Evolutionary conservation across 2,797 vertebrate genomes (phyloP).

Genomic region (Anableps anableps): DNA sequence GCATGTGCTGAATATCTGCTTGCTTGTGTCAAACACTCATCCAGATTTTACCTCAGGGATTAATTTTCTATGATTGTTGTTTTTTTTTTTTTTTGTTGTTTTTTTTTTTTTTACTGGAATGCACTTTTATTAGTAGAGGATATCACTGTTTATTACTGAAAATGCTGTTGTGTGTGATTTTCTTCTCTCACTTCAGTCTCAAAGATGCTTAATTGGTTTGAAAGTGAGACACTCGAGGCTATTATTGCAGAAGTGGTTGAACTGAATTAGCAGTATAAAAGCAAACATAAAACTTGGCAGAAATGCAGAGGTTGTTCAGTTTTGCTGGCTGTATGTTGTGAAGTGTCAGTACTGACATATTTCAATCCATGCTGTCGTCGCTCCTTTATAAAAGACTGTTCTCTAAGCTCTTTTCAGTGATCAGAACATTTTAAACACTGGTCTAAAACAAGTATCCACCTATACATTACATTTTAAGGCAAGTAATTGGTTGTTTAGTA

Average conservation of each 20-base stretch:
- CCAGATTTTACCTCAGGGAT: constrained; percentile 48
- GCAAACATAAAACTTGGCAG: constrained; percentile 8
- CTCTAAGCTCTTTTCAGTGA: background rate
- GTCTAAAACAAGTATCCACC: background rate
- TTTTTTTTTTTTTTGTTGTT: constrained; percentile 22
- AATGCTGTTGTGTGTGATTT: constrained; percentile 23
- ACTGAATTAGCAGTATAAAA: constrained; percentile 32
- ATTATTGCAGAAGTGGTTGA: constrained; percentile 25
- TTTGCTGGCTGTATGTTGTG: background rate
- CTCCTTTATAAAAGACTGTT: background rate
- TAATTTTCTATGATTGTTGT: constrained; percentile 29
- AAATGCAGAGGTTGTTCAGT: background rate
- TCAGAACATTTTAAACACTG: background rate
- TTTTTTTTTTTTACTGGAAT: constrained; percentile 30
- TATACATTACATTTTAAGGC: background rate
- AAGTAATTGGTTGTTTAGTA: background rate
- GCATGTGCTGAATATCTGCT: constrained; percentile 40
- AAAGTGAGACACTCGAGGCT: constrained; percentile 33
- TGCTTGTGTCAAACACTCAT: constrained; percentile 49
- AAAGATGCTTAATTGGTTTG: constrained; percentile 46
- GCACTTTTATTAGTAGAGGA: constrained; percentile 40
- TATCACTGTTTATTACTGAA: constrained; percentile 36
- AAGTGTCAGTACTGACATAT: background rate
- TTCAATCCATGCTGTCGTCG: background rate
- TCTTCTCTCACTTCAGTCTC: constrained; percentile 5